Conservation (phyloP, 2,797 vertebrate species). For the Xerus rutilus region DNA sequence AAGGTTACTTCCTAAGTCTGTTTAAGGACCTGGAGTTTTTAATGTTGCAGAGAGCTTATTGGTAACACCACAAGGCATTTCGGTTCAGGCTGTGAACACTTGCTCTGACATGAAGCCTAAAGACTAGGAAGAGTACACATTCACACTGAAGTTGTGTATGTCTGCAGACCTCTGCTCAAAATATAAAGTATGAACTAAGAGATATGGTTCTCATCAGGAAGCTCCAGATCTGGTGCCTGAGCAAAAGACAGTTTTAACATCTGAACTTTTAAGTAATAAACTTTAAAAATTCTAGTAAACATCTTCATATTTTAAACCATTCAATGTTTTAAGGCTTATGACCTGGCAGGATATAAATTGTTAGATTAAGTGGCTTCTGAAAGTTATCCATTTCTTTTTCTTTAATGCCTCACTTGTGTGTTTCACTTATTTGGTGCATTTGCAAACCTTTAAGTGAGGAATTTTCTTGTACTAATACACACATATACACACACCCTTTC, state of each 20-base stretch:
- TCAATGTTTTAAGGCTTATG: neutral
- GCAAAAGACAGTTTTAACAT: neutral
- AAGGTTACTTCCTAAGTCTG: neutral
- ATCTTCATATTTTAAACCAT: slow-evolving; percentile 5
- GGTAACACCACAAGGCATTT: no score
- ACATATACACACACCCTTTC: neutral
- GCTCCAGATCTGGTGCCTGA: neutral
- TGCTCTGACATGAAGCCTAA: no score
- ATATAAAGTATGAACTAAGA: neutral
- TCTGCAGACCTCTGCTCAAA: neutral
- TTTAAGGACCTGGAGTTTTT: neutral
- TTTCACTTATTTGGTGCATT: slow-evolving; percentile 81
- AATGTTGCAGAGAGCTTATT: neutral
- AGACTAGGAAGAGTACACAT: neutral
- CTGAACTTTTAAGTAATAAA: neutral
- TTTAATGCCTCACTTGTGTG: neutral
- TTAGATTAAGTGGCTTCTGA: slow-evolving; percentile 24
- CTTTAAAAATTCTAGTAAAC: slow-evolving; percentile 15
- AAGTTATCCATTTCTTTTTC: neutral
- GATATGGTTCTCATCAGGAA: neutral
- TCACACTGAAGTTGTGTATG: no score
- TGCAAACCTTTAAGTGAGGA: slow-evolving; percentile 48
- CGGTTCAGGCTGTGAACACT: no score
- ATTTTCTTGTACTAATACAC: slow-evolving; percentile 62
- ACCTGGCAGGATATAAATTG: slow-evolving; percentile 15